These are phyloP conservation scores for Rhizomys pruinosus DNA, from an alignment of 2,113 vertebrate species.

Conservation along the genomic window DNA sequence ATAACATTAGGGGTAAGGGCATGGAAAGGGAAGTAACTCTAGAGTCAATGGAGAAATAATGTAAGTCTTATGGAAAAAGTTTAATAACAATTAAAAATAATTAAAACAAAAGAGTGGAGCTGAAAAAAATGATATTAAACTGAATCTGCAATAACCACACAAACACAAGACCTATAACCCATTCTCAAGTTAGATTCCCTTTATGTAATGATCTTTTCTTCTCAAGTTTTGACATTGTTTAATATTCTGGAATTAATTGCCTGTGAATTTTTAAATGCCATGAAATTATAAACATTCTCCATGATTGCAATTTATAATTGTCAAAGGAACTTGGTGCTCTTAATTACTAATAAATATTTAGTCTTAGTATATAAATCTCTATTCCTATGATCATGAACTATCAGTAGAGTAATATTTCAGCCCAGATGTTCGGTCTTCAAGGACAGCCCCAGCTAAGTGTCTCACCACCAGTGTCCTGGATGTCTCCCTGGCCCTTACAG, in stretches of 20 bases:
- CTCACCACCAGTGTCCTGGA: accelerated
- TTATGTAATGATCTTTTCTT: background rate
- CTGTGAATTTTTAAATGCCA: slow-evolving; percentile 2
- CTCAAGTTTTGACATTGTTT: background rate
- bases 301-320: no score
- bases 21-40: no score
- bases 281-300: background rate
- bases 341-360: background rate
- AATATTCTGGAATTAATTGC: background rate
- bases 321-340: background rate
- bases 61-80: no score
- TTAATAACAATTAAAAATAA: no score
- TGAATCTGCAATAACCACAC: background rate
- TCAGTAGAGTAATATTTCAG: accelerated
- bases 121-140: slow-evolving; percentile 56
- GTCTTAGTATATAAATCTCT: background rate
- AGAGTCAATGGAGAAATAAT: no score
- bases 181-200: background rate
- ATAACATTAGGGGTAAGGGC: slow-evolving; percentile 16
- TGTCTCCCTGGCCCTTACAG: background rate
- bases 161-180: background rate
- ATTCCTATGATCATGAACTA: background rate
- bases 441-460: accelerated
- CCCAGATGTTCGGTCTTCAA: background rate
- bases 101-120: no score